Percentiles rank a stretch among this genome's conserved stretches.
These are phyloP conservation scores for Latrodectus geometricus DNA, from an alignment of 1,140 invertebrate species.

Conservation along the genomic window DNA sequence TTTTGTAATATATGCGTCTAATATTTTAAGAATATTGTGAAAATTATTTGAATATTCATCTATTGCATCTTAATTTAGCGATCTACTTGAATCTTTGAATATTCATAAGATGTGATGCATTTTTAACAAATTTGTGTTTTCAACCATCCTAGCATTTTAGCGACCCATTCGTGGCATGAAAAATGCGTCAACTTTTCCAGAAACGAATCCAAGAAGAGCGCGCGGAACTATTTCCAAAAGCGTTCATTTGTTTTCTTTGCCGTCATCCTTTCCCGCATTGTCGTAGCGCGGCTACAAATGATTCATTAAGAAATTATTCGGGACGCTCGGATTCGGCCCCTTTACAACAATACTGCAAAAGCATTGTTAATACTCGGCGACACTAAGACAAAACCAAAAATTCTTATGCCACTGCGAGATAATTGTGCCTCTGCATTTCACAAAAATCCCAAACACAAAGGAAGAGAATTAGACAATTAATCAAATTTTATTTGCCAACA, in stretches of 20 bases:
- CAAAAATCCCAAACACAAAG: constrained; percentile 33
- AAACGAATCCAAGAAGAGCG: constrained; percentile 1
- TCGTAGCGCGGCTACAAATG: constrained; percentile 16
- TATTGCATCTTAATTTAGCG: too few relatives aligned
- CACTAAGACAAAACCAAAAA: neutral
- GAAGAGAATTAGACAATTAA: constrained; percentile 37
- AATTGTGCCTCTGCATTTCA: constrained; percentile 28
- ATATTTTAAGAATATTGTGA: too few relatives aligned
- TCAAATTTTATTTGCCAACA: constrained; percentile 40
- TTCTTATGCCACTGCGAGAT: constrained; percentile 33
- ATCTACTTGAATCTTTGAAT: too few relatives aligned
- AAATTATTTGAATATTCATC: too few relatives aligned
- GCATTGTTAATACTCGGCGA: neutral
- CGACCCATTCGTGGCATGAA: neutral
- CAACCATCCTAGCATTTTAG: too few relatives aligned
- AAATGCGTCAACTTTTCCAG: constrained; percentile 15
- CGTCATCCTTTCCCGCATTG: neutral
- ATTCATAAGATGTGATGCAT: too few relatives aligned
- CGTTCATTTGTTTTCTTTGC: constrained; percentile 2
- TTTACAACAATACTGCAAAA: neutral
- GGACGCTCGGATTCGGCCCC: neutral
- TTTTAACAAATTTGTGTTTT: too few relatives aligned
- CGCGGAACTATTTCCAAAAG: neutral
- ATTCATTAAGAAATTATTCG: constrained; percentile 57
- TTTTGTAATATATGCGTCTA: too few relatives aligned